A percentile compares a stretch with the other conserved stretches of the same genome.
phyloP scores from a whole-genome alignment of 2,888 invertebrate species.

The Laothoe populi region DNA sequence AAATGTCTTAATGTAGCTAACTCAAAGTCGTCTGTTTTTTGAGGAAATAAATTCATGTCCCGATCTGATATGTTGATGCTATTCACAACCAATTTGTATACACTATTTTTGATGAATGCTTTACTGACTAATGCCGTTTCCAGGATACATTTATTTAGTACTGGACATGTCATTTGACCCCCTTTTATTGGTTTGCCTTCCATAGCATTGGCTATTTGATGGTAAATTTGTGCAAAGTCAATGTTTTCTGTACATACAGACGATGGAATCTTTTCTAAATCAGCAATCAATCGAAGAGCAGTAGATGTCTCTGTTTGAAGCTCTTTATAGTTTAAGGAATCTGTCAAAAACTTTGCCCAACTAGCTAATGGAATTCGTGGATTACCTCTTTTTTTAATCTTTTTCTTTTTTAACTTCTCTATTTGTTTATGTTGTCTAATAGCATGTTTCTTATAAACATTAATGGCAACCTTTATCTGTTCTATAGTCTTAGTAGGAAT shows the following conservation, averaged over 20 bases:
- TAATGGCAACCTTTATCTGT: conserved; percentile 55
- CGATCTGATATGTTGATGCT: conserved; percentile 51
- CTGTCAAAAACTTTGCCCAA: conserved; percentile 66
- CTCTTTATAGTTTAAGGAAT: conserved; percentile 53
- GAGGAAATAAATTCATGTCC: conserved; percentile 46
- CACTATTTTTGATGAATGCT: conserved; percentile 52
- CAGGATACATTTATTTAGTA: conserved; percentile 63
- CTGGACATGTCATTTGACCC: conserved; percentile 45
- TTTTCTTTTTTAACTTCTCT: conserved; percentile 29
- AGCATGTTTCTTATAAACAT: conserved; percentile 53
- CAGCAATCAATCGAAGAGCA: conserved; percentile 69
- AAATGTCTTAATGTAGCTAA: conserved; percentile 54
- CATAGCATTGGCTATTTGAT: conserved; percentile 67
- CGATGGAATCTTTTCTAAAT: conserved; percentile 63
- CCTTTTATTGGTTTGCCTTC: conserved; percentile 64
- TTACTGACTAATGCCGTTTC: conserved; percentile 67
- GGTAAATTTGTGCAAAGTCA: conserved; percentile 66
- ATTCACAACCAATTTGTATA: conserved; percentile 49
- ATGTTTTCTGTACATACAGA: conserved; percentile 51
- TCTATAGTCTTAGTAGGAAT: conserved; percentile 53
- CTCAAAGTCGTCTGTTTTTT: conserved; percentile 53
- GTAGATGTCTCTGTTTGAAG: conserved; percentile 62
- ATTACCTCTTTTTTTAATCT: conserved; percentile 32
- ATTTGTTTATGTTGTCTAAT: conserved; percentile 33
- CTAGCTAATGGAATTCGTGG: conserved; percentile 54